Percentiles rank a stretch among this genome's conserved stretches.
Conservation (phyloP, 2,797 vertebrate species). For the Carduelis carduelis region DNA sequence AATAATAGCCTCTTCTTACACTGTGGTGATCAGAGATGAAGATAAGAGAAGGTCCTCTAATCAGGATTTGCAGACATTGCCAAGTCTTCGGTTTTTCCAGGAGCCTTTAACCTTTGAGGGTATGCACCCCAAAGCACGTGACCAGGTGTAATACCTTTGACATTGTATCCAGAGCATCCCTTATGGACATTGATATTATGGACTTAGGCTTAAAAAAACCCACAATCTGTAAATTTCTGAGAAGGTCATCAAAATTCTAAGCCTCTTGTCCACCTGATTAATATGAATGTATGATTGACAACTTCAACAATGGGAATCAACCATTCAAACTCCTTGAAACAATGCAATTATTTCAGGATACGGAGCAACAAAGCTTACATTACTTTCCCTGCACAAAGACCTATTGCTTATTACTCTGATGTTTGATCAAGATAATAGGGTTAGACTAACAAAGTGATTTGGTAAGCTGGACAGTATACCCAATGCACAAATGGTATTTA, state of each 20-base stretch:
- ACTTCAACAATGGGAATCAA: neutral
- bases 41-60: neutral
- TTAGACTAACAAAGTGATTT: neutral
- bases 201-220: fast-evolving
- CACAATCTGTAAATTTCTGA: neutral
- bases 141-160: neutral
- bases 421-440: neutral
- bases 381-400: neutral
- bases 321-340: neutral
- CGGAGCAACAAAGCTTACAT: neutral
- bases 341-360: neutral
- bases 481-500: neutral
- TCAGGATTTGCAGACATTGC: neutral
- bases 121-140: neutral
- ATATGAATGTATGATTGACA: neutral
- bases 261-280: neutral
- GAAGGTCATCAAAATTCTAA: neutral
- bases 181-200: neutral
- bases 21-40: neutral
- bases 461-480: neutral
- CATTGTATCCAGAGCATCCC: neutral
- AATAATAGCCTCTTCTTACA: neutral
- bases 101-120: neutral
- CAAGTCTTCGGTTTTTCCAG: neutral
- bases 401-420: neutral